Evolutionary conservation across 2,888 invertebrate species (phyloP).

Genomic region (Drosophila kambysellisi): DNA sequence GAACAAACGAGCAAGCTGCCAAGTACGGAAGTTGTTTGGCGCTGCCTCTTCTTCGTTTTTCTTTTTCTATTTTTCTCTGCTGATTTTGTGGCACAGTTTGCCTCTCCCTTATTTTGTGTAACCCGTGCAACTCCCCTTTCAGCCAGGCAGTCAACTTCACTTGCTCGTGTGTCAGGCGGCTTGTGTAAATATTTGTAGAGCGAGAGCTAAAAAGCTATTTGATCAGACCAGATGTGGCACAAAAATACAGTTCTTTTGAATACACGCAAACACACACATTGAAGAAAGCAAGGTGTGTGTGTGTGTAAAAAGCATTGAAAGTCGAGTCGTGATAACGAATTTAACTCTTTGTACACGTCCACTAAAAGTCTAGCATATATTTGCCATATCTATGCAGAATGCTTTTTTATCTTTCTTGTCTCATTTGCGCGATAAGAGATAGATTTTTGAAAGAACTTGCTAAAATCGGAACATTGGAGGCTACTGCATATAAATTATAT

Average conservation of each 20-base stretch:
- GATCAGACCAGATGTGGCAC: conserved; percentile 67
- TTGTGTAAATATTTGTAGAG: conserved; percentile 72
- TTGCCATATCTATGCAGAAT: conserved; percentile 47
- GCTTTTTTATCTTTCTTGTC: conserved; percentile 30
- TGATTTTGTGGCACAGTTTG: conserved; percentile 62
- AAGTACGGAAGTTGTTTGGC: conserved; percentile 67
- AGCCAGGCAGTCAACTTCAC: conserved; percentile 20
- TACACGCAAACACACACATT: conserved; percentile 11
- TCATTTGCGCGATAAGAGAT: conserved; percentile 12
- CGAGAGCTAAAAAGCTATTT: conserved; percentile 50
- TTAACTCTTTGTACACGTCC: conserved; percentile 1
- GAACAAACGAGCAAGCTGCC: conserved; percentile 54
- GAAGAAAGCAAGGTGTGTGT: conserved; percentile 20
- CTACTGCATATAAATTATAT: not conserved
- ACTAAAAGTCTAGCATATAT: not conserved
- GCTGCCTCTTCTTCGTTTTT: conserved; percentile 19
- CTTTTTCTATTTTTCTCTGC: conserved; percentile 5
- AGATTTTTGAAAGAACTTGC: not conserved
- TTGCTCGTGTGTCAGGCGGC: conserved; percentile 27
- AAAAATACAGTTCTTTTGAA: conserved; percentile 50
- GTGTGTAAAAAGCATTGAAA: conserved; percentile 1
- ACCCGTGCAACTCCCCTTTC: conserved; percentile 5
- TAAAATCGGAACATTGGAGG: not conserved
- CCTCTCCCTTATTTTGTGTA: conserved; percentile 15
- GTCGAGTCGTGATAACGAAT: conserved; percentile 11